Evolutionary conservation across 2,113 vertebrate species (phyloP).

Genomic region (Psilopogon haemacephalus): DNA sequence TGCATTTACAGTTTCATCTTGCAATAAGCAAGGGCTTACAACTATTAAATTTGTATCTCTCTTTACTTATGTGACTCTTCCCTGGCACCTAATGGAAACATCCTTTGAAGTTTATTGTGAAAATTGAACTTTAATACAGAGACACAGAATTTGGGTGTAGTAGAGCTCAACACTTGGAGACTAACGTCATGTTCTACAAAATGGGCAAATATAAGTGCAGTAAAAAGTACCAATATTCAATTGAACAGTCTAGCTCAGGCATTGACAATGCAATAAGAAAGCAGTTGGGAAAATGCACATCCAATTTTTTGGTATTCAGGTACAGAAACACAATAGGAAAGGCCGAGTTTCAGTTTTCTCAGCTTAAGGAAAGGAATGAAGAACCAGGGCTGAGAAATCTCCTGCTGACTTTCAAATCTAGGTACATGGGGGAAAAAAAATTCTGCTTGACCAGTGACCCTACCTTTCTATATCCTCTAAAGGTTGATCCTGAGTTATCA

Average conservation of each 20-base stretch:
- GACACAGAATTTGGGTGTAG: neutral
- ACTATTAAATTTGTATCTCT: constrained; percentile 25
- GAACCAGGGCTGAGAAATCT: constrained; percentile 23
- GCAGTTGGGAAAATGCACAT: neutral
- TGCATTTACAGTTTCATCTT: constrained; percentile 9
- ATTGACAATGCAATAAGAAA: constrained; percentile 12
- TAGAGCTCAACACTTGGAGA: neutral
- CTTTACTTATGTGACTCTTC: neutral
- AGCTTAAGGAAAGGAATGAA: constrained; percentile 23
- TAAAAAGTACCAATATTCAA: neutral
- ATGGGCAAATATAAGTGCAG: neutral
- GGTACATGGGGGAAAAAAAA: neutral
- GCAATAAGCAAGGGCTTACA: neutral
- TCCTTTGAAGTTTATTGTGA: constrained; percentile 28
- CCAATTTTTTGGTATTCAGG: neutral
- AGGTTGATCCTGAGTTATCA: constrained; percentile 48
- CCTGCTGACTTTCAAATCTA: constrained; percentile 45
- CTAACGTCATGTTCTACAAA: neutral
- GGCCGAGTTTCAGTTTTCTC: constrained; percentile 27
- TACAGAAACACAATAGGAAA: neutral
- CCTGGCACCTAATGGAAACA: constrained; percentile 24
- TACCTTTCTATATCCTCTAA: constrained; percentile 25
- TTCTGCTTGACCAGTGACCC: constrained; percentile 48
- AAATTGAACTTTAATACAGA: constrained; percentile 10
- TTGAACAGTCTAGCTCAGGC: neutral